Evolutionary conservation across 2,888 invertebrate species (phyloP).

Genomic region (Drosophila meridionalis): DNA sequence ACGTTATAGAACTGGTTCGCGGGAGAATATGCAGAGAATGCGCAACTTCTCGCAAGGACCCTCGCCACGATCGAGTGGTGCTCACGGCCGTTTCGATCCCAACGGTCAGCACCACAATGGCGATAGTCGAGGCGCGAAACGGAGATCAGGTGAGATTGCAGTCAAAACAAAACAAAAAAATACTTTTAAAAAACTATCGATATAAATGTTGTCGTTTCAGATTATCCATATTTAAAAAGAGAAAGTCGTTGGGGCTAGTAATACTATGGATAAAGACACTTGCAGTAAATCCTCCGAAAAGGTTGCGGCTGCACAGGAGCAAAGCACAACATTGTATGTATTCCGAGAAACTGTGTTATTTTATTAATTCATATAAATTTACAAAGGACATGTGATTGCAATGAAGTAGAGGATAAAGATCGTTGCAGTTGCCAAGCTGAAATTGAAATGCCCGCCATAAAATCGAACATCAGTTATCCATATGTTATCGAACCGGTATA

Average conservation of each 20-base stretch:
- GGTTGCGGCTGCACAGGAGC: background rate
- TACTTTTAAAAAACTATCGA: background rate
- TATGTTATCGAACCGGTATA: constrained; percentile 26
- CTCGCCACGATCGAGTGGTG: constrained; percentile 7
- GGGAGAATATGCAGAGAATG: constrained; percentile 22
- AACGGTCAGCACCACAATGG: constrained; percentile 1
- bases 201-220: constrained; percentile 1
- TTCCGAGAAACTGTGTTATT: background rate
- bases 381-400: constrained; percentile 5
- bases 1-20: constrained; percentile 10
- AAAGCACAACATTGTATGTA: background rate
- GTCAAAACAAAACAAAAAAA: background rate
- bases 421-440: background rate
- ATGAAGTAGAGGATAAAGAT: background rate
- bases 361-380: background rate
- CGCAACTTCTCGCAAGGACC: background rate
- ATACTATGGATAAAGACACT: background rate
- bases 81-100: constrained; percentile 11
- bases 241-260: constrained; percentile 12
- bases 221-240: constrained; percentile 3
- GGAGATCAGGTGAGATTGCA: constrained; percentile 13
- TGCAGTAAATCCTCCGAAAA: background rate
- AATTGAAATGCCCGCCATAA: background rate
- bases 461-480: constrained; percentile 22
- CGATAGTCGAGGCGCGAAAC: constrained; percentile 14